These are phyloP conservation scores for Erpornis zantholeuca DNA, from an alignment of 2,113 vertebrate species.

Conservation along the genomic window DNA sequence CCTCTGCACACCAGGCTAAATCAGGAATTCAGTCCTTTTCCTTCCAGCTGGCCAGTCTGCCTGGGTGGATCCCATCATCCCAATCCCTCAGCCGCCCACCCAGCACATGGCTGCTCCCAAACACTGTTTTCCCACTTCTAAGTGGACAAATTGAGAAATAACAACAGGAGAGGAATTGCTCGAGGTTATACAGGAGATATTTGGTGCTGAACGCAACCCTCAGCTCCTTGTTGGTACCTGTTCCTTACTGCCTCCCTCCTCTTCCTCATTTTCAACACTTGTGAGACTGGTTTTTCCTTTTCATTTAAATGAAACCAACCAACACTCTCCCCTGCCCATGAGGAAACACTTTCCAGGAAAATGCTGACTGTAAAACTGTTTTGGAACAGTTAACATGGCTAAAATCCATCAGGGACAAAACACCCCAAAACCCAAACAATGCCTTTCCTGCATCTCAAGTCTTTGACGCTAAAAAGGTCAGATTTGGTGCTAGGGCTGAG, in stretches of 20 bases:
- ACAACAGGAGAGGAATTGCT: not conserved
- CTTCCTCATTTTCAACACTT: not conserved
- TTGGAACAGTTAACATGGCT: not conserved
- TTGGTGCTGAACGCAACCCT: not conserved
- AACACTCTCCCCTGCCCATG: not conserved
- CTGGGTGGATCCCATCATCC: not conserved
- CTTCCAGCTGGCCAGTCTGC: not conserved
- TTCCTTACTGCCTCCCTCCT: not conserved
- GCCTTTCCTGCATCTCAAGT: not conserved
- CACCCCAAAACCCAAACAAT: not conserved
- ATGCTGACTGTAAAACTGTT: not conserved
- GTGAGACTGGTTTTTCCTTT: not conserved
- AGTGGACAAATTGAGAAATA: not conserved
- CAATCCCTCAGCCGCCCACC: not conserved
- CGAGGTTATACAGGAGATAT: accelerated
- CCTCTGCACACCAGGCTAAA: not conserved
- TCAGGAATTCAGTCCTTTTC: not conserved
- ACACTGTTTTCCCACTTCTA: not conserved
- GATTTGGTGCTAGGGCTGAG: not conserved
- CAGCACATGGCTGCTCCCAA: not conserved
- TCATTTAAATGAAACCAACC: not conserved
- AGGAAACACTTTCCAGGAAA: not conserved
- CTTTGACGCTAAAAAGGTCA: not conserved
- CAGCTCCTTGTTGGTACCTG: not conserved
- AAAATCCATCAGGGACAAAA: not conserved